These are phyloP conservation scores for Scaptomyza parva DNA, from an alignment of 2,888 invertebrate species.

Conservation along the genomic window DNA sequence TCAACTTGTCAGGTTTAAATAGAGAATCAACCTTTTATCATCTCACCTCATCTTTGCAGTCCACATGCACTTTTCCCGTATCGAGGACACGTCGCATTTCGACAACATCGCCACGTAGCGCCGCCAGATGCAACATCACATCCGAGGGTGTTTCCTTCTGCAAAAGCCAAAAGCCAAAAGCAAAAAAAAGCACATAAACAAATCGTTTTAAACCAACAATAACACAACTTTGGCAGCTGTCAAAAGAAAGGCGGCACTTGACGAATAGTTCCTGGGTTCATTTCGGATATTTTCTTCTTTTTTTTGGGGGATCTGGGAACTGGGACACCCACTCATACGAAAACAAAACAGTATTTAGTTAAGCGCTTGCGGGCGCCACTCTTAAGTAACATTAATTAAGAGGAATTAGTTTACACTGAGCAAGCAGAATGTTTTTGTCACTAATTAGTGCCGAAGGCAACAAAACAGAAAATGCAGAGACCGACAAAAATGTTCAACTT, in stretches of 20 bases:
- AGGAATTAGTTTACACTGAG: conserved; percentile 42
- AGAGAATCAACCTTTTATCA: not conserved
- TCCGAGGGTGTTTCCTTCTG: conserved; percentile 97
- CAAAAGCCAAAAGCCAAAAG: conserved; percentile 72
- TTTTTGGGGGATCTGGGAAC: not conserved
- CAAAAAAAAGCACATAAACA: too few relatives aligned
- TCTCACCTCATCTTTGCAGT: conserved; percentile 95
- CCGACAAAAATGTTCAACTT: conserved; percentile 22
- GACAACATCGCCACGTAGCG: conserved; percentile 93
- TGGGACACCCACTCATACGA: conserved; percentile 12
- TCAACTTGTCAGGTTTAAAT: not conserved
- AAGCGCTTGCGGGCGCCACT: conserved; percentile 32
- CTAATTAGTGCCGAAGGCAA: conserved; percentile 58
- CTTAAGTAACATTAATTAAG: conserved; percentile 27
- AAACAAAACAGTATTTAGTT: conserved; percentile 4
- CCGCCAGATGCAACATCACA: conserved; percentile 96
- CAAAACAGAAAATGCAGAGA: not conserved
- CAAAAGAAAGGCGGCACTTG: conserved; percentile 33
- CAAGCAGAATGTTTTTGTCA: conserved; percentile 36
- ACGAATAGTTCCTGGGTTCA: conserved; percentile 16
- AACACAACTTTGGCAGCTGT: conserved; percentile 48
- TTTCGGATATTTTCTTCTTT: not conserved
- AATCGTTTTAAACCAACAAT: conserved; percentile 8
- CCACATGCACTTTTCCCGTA: conserved; percentile 97
- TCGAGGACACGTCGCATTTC: conserved; percentile 92